phyloP scores from a whole-genome alignment of 1,140 invertebrate genomes.

The Hermatobates lingyangjiaoensis region DNA sequence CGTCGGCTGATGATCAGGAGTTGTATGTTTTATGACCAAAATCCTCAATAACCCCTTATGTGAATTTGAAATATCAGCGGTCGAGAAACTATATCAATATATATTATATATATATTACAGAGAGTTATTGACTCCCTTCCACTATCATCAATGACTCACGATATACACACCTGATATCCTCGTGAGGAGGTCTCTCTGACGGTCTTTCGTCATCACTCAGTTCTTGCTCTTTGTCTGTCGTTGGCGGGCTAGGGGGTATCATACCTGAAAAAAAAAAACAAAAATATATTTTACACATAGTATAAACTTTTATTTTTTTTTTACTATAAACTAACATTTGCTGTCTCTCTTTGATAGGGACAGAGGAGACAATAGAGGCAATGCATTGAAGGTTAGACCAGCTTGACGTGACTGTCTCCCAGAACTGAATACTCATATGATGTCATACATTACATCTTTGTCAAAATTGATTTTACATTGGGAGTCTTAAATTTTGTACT shows the following conservation, averaged over 20 bases:
- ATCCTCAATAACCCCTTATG: not conserved
- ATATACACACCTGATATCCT: conserved; percentile 12
- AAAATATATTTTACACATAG: too few relatives aligned
- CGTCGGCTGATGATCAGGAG: not conserved
- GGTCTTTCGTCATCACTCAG: conserved; percentile 15
- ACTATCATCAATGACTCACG: not conserved
- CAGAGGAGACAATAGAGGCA: too few relatives aligned
- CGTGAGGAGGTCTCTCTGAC: conserved; percentile 12
- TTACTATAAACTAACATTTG: too few relatives aligned
- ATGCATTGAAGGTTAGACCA: too few relatives aligned
- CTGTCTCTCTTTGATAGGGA: too few relatives aligned
- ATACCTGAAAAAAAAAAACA: conserved; percentile 20
- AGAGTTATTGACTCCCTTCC: not conserved
- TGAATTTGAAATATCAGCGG: not conserved
- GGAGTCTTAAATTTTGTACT: too few relatives aligned
- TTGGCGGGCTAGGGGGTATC: conserved; percentile 35
- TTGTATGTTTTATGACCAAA: not conserved
- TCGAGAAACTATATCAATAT: not conserved
- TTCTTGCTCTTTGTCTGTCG: conserved; percentile 11
- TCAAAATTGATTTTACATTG: too few relatives aligned
- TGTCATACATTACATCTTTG: too few relatives aligned
- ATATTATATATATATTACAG: not conserved
- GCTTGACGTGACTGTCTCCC: too few relatives aligned
- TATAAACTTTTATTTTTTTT: too few relatives aligned
- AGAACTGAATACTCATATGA: too few relatives aligned